A percentile compares a stretch with the other conserved stretches of the same genome.
Conservation (phyloP, 1,140 invertebrate species). For the Dermatophagoides farinae region DNA sequence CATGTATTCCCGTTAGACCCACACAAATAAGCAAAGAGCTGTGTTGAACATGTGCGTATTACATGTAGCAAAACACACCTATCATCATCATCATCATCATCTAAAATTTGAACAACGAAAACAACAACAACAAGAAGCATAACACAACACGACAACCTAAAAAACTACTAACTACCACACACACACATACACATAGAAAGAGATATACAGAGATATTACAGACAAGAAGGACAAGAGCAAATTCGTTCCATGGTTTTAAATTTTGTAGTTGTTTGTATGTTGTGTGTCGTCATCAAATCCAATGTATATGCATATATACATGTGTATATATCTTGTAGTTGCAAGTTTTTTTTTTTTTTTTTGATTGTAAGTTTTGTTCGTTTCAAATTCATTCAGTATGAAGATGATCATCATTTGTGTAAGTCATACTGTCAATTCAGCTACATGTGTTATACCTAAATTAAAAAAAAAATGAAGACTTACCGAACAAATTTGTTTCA, state of each 20-base stretch:
- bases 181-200: background rate
- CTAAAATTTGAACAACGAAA: too few relatives aligned
- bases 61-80: background rate
- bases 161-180: too few relatives aligned
- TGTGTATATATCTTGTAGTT: background rate
- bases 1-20: constrained; percentile 1
- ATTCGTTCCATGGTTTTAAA: constrained; percentile 3
- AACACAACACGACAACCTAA: background rate
- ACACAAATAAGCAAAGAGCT: background rate
- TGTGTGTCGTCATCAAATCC: background rate
- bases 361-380: too few relatives aligned
- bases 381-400: too few relatives aligned
- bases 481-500: too few relatives aligned
- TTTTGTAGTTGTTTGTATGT: background rate
- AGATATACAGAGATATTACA: background rate
- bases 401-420: too few relatives aligned
- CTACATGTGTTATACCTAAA: too few relatives aligned
- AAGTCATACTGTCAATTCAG: too few relatives aligned
- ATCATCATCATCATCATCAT: background rate
- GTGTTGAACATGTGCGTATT: background rate
- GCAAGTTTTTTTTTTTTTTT: background rate
- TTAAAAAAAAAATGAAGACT: too few relatives aligned
- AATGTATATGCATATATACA: background rate
- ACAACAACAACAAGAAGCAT: background rate
- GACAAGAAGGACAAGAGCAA: constrained; percentile 2